Base-by-base conservation (phyloP, 2,113 vertebrate genomes). In the Ariopsis seemanni region DNA sequence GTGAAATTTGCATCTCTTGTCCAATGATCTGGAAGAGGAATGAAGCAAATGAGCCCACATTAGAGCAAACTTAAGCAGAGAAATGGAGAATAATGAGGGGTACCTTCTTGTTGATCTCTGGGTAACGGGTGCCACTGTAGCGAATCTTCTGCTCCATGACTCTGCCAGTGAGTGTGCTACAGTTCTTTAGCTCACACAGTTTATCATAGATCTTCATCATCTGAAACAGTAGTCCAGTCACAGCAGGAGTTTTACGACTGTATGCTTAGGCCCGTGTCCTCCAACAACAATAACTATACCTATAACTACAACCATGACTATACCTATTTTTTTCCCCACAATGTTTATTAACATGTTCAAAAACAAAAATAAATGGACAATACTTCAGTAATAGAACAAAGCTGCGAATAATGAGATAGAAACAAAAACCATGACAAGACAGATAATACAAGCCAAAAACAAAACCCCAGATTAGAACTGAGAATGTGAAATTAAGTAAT, bases 171-270 rank as follows among this genome's bases (percentile, higher is more conserved):
- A 97, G 89, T 0, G 91, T 95, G 90, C 63, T 94, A 92, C 97
- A 99, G 82, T 89, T 93, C 91, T 99, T 99, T 4, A 99, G 92
- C 79, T 97, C 96, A 88, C 97, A 98, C 6, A 98, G 93, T 57
- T 96, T 96, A n/a, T 96, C 92, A 25, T 97, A 98, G 88, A 99
- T 96, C 81, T 95, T 96, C 94, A 99, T 96, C 93, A 99, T 95
- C 95, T 96, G 87, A 9, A 25, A 55, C 63, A 86, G 55, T 7
- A 86, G 14, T 12, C 6, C 53, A 69, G 1, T 53, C 9, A 52
- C 48, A 84, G 50, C 25, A 30, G 55, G 7, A 42, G 42, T 42
- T 42, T 42, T 42, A 42, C 42, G 42, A 42, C 42, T 42, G 42
- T 42, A 42, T 42, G 42, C 42, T 42, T 42, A 42, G 42, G 42